Evolutionary conservation across 2,113 vertebrate species (phyloP).

Genomic region (Peucedramus taeniatus): DNA sequence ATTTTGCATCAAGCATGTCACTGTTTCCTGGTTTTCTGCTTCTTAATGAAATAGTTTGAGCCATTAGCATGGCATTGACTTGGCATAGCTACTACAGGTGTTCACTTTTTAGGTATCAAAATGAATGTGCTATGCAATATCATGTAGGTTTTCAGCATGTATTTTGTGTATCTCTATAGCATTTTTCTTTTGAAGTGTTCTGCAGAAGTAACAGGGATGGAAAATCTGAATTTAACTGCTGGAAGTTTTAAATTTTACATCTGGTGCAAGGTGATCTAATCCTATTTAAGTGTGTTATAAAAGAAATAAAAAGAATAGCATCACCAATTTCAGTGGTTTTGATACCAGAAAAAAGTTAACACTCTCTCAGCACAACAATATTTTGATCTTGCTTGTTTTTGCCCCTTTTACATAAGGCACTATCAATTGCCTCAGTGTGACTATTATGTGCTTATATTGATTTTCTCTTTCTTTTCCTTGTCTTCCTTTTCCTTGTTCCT

Average conservation of each 20-base stretch:
- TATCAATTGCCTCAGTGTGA: neutral
- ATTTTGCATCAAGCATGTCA: neutral
- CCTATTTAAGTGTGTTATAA: neutral
- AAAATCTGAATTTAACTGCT: neutral
- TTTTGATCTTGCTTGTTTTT: neutral
- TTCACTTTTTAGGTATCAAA: constrained; percentile 37
- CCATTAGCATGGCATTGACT: constrained; percentile 23
- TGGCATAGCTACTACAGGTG: neutral
- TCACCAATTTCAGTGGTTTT: neutral
- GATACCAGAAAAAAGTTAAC: neutral
- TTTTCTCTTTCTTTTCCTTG: neutral
- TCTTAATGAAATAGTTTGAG: constrained; percentile 28
- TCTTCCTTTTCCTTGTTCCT: neutral
- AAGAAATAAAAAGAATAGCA: neutral
- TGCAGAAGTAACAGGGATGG: neutral
- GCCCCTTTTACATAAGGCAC: rapidly evolving
- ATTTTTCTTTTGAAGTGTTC: neutral
- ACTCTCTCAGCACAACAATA: neutral
- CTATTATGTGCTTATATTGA: neutral
- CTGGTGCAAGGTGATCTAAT: neutral
- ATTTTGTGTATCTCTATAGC: neutral
- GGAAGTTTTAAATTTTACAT: neutral
- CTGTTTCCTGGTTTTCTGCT: neutral
- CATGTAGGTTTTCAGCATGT: constrained; percentile 6
- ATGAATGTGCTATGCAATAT: neutral